phyloP scores from a whole-genome alignment of 2,113 vertebrate genomes.

The Pitta sordida region DNA sequence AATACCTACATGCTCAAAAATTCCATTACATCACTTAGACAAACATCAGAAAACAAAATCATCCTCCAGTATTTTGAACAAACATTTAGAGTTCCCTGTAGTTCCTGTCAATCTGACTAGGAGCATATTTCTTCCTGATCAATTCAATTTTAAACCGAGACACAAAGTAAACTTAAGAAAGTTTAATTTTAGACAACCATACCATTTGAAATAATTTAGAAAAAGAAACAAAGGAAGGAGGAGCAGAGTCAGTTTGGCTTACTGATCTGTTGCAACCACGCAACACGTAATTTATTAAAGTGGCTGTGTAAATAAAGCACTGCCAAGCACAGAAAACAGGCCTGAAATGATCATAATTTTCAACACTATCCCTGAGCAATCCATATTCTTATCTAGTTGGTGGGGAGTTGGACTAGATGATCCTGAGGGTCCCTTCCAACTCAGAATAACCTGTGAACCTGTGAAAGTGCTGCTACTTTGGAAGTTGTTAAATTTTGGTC shows the following conservation, averaged over 20 bases:
- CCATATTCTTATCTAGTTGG: not conserved
- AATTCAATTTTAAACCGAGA: not conserved
- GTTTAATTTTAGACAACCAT: not conserved
- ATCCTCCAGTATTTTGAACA: not conserved
- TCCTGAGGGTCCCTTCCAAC: too few species aligned
- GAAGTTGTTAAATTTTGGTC: not conserved
- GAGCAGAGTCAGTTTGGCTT: not conserved
- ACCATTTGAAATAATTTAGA: not conserved
- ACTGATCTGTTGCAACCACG: not conserved
- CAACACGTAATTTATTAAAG: not conserved
- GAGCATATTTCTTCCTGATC: not conserved
- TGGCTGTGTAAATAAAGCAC: not conserved
- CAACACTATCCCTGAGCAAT: not conserved
- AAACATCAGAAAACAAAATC: not conserved
- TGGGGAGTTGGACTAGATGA: too few species aligned
- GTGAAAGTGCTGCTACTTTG: not conserved
- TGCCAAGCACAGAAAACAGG: not conserved
- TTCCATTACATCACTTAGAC: not conserved
- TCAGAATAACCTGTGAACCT: too few species aligned
- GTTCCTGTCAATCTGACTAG: not conserved
- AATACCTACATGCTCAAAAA: not conserved
- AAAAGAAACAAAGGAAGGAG: not conserved
- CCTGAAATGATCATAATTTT: not conserved
- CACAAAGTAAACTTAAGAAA: not conserved
- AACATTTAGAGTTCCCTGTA: not conserved